Percentiles rank a stretch among this genome's conserved stretches.
phyloP scores from a whole-genome alignment of 2,888 invertebrate genomes.

The Coenonympha glycerion region DNA sequence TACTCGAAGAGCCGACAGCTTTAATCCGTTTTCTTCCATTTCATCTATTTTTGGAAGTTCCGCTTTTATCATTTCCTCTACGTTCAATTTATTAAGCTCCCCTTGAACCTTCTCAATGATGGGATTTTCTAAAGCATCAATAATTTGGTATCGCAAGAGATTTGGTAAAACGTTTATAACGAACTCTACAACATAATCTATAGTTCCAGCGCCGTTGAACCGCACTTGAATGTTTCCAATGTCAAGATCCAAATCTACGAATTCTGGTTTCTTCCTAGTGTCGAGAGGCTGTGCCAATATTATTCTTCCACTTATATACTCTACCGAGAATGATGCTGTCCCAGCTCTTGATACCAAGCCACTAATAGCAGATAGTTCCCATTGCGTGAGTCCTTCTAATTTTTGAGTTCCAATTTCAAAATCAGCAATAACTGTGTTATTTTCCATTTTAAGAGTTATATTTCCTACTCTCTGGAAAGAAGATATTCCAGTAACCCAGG shows the following conservation, averaged over 20 bases:
- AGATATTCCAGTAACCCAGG: conserved; percentile 86
- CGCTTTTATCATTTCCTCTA: conserved; percentile 83
- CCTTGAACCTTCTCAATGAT: conserved; percentile 83
- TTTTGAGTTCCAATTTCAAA: conserved; percentile 87
- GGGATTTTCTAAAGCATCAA: conserved; percentile 88
- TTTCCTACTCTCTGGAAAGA: conserved; percentile 89
- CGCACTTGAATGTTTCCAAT: conserved; percentile 89
- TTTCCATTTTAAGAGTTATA: conserved; percentile 82
- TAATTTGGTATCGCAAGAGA: conserved; percentile 88
- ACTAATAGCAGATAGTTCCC: conserved; percentile 83
- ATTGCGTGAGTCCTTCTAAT: conserved; percentile 84
- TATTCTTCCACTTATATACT: conserved; percentile 82
- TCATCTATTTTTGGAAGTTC: conserved; percentile 81
- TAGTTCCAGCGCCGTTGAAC: conserved; percentile 89
- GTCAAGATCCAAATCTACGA: conserved; percentile 85
- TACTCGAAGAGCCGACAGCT: conserved; percentile 53
- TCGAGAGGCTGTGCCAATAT: conserved; percentile 85
- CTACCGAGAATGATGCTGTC: conserved; percentile 84
- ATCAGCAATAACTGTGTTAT: conserved; percentile 80
- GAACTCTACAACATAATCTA: conserved; percentile 89
- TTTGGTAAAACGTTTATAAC: conserved; percentile 89
- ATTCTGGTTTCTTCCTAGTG: conserved; percentile 81
- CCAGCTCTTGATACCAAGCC: conserved; percentile 82
- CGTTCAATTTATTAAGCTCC: conserved; percentile 82
- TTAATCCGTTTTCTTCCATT: conserved; percentile 68